Evolutionary conservation across 2,113 vertebrate genomes (phyloP), one percentile per base, ranked within the genome.

Genomic region (Dendrocopos noguchii): DNA sequence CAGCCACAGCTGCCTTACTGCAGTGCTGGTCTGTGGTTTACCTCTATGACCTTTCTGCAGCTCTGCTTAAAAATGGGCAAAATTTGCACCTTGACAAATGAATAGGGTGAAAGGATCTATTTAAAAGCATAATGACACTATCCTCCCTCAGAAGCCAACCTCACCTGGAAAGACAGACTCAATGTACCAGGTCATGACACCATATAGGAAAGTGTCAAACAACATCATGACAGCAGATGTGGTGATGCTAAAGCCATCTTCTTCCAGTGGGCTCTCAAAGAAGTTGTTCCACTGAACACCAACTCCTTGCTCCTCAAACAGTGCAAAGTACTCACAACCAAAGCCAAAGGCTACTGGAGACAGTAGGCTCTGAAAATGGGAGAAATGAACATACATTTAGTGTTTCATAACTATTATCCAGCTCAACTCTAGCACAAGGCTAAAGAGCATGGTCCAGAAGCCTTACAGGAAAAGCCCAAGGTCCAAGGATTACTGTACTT

Each of bases 271-370:
- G 87, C 98, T 99, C 56, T 98, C 96, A 77, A 99, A 97, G 84
- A 99, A 97, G 95, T 99, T 99, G 82, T 97, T 96, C 99, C 99
- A 99, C 93, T 99, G 99, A 80, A 99, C 99, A 4, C 99, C 99
- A 18, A 99, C 97, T 10, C 99, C 99, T 76, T 99, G 99, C 95
- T 99, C 99, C 94, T 99, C 99, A 5, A 99, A 99, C 57, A 99
- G 97, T 3, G 99, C 98, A 6, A 99, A 99, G 96, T 99, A 99
- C 92, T 99, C 99, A 9, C 99, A 99, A 93, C 99, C 99, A 6
- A 99, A 99, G 31, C 99, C 99, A 68, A 99, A 99, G 3, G 99
- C 99, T 85, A 99, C 99, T 2, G 99, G 99, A 66, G 99, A 99
- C 80, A 99, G 97, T 84, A 99, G 95, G 93, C 99, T 99, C 99